Conservation (phyloP, 2,888 invertebrate genomes). For the Strigamia transsilvanica region DNA sequence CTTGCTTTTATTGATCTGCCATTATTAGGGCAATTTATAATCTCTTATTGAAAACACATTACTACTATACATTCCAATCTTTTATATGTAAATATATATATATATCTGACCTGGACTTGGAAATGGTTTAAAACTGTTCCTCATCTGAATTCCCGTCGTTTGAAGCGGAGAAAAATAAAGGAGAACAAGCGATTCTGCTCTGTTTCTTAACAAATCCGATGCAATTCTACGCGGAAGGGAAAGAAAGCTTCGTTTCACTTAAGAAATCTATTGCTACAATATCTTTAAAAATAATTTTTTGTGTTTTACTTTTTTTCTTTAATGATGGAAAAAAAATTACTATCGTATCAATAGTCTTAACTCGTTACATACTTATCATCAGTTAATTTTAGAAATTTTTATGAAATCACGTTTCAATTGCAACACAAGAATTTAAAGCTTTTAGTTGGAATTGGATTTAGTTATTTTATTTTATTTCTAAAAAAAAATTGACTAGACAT, state of each 20-base stretch:
- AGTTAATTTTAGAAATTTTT: slow-evolving; percentile 34
- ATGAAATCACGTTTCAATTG: slow-evolving; percentile 33
- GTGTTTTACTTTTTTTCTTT: background rate
- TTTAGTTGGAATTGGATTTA: background rate
- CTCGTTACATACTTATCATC: background rate
- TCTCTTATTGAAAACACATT: background rate
- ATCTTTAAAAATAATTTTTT: background rate
- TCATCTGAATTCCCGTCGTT: slow-evolving; percentile 11
- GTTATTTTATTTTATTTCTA: too few species aligned
- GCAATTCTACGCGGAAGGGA: slow-evolving; percentile 45
- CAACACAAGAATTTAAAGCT: background rate
- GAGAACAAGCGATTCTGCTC: slow-evolving; percentile 13
- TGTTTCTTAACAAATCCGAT: slow-evolving; percentile 32
- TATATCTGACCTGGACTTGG: slow-evolving; percentile 12
- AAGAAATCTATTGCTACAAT: slow-evolving; percentile 46
- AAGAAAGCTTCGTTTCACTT: slow-evolving; percentile 48
- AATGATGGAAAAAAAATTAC: background rate
- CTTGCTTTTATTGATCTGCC: slow-evolving; percentile 28
- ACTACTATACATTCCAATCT: too few species aligned
- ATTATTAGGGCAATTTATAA: background rate
- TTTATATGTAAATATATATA: too few species aligned
- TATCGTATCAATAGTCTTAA: background rate
- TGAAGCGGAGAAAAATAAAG: slow-evolving; percentile 36
- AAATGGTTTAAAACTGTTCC: background rate
- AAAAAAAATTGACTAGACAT: background rate